phyloP scores from a whole-genome alignment of 2,113 vertebrate species.

The Pampusana beccarii region DNA sequence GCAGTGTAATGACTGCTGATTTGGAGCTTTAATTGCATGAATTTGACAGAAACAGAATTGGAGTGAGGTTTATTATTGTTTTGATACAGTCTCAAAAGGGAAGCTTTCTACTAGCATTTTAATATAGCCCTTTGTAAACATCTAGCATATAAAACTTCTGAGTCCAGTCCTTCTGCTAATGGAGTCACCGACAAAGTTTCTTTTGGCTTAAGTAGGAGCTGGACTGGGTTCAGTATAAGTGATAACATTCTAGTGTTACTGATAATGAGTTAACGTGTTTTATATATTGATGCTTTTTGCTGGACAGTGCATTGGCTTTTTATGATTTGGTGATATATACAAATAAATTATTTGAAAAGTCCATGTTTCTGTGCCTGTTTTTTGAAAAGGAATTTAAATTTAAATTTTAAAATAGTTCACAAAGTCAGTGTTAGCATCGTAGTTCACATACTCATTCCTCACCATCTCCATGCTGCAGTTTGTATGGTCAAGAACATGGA shows the following conservation, averaged over 20 bases:
- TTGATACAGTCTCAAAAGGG: slow-evolving; percentile 29
- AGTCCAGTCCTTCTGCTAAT: background rate
- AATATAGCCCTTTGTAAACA: slow-evolving; percentile 36
- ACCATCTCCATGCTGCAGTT: background rate
- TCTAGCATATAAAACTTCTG: background rate
- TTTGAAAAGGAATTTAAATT: background rate
- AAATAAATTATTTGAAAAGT: slow-evolving; percentile 62
- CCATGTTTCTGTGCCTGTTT: background rate
- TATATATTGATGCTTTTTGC: slow-evolving; percentile 56
- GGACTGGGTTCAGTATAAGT: background rate
- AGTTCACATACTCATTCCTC: background rate
- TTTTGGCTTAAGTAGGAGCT: background rate
- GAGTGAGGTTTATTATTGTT: slow-evolving; percentile 5
- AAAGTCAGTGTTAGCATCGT: background rate
- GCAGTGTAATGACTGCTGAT: slow-evolving; percentile 4
- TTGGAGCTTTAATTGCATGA: slow-evolving; percentile 23
- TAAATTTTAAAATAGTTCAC: background rate
- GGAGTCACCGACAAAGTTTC: background rate
- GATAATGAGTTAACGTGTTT: slow-evolving; percentile 10
- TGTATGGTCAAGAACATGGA: background rate
- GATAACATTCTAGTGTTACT: background rate
- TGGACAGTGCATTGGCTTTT: slow-evolving; percentile 47
- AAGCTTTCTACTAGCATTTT: slow-evolving; percentile 45
- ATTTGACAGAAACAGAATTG: background rate
- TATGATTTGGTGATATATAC: slow-evolving; percentile 55